Evolutionary conservation across 2,113 vertebrate genomes (phyloP).

Genomic region (Benthochromis sp.): DNA sequence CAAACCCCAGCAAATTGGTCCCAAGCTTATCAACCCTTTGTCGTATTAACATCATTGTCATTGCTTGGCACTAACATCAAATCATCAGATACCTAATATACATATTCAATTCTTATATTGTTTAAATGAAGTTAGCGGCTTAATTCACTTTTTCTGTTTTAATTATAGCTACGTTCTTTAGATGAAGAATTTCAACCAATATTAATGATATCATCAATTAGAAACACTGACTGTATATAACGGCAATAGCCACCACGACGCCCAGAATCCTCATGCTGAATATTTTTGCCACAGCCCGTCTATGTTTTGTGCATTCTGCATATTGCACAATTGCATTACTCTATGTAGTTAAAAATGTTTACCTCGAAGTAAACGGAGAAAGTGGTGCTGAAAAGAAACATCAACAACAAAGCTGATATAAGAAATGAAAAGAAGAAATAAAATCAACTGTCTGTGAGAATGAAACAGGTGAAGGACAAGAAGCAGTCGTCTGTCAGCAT

Average conservation of each 20-base stretch:
- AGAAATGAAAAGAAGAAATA: background rate
- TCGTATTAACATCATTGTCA: background rate
- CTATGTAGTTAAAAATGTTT: background rate
- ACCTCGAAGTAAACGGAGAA: background rate
- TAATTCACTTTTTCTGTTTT: background rate
- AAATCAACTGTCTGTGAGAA: background rate
- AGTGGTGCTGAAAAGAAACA: background rate
- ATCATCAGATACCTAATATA: background rate
- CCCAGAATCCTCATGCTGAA: background rate
- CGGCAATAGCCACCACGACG: background rate
- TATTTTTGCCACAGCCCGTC: background rate
- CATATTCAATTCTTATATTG: background rate
- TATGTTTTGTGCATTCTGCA: background rate
- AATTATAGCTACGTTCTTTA: background rate
- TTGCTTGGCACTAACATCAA: background rate
- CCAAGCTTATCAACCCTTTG: background rate
- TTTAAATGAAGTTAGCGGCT: background rate
- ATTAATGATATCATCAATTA: background rate
- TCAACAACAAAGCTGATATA: background rate
- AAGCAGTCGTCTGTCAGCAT: background rate
- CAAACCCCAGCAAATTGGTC: background rate
- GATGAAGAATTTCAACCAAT: background rate
- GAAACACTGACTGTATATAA: background rate
- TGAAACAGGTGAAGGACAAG: background rate
- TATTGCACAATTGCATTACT: background rate